phyloP scores from a whole-genome alignment of 1,140 invertebrate species.

The Frieseomelitta varia region DNA sequence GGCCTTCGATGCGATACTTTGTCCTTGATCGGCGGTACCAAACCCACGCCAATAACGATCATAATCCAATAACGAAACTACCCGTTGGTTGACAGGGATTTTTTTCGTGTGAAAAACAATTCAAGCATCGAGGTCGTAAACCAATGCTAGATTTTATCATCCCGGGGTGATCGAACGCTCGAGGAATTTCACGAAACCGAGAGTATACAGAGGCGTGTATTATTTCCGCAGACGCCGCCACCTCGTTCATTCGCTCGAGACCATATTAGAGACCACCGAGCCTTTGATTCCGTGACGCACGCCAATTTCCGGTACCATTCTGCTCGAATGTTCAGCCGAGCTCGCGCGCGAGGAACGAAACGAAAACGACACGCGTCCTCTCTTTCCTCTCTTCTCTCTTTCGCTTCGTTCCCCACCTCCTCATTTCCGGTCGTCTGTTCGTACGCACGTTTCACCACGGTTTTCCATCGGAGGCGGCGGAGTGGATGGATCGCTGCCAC shows the following conservation, averaged over 20 bases:
- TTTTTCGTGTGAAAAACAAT: conserved; percentile 57
- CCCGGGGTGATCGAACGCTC: conserved; percentile 9
- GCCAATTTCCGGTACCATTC: conserved; percentile 59
- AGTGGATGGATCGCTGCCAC: conserved; percentile 22
- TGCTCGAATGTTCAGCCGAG: conserved; percentile 18
- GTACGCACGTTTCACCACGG: background rate
- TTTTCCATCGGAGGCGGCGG: conserved; percentile 6
- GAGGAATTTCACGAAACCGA: conserved; percentile 40
- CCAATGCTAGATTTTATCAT: conserved; percentile 49
- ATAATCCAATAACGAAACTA: conserved; percentile 50
- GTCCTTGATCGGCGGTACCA: conserved; percentile 11
- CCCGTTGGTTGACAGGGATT: conserved; percentile 36
- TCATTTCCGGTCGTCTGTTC: background rate
- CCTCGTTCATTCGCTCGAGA: conserved; percentile 27
- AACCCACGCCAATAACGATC: conserved; percentile 25
- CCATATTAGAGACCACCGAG: conserved; percentile 17
- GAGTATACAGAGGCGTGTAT: background rate
- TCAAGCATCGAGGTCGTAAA: conserved; percentile 41
- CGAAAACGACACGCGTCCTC: conserved; percentile 40
- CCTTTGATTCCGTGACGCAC: conserved; percentile 39
- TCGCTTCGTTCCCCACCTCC: background rate
- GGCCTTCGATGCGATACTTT: background rate
- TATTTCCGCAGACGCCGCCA: conserved; percentile 20
- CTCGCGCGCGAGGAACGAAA: conserved; percentile 38
- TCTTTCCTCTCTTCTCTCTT: background rate